Conservation (phyloP, 2,888 invertebrate genomes). For the Hydrotaea diabolus region DNA sequence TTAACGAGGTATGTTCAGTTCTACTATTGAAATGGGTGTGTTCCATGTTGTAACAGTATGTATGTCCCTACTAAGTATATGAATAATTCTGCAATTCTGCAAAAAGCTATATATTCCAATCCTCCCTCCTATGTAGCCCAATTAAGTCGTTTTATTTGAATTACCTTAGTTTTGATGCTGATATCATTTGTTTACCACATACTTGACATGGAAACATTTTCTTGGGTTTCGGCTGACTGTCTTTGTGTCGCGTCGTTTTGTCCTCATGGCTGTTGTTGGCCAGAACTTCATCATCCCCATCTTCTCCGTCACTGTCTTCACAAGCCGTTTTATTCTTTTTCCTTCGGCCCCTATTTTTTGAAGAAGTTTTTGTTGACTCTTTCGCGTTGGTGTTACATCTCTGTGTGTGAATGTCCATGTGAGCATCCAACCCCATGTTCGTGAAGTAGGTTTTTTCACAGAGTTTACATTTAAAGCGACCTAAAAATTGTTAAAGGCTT, state of each 20-base stretch:
- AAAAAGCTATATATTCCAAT: too few relatives aligned
- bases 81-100: too few relatives aligned
- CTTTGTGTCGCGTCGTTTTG: constrained; percentile 60
- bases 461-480: constrained; percentile 71
- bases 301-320: not conserved
- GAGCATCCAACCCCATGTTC: constrained; percentile 71
- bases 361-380: constrained; percentile 12
- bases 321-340: constrained; percentile 11
- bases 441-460: constrained; percentile 74
- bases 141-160: not conserved
- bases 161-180: constrained; percentile 70
- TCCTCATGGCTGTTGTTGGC: constrained; percentile 4
- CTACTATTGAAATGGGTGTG: too few relatives aligned
- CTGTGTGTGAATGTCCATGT: constrained; percentile 70
- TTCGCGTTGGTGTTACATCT: constrained; percentile 54
- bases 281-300: constrained; percentile 18
- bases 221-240: constrained; percentile 70
- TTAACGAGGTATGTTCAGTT: too few relatives aligned
- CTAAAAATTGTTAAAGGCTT: constrained; percentile 52
- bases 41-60: too few relatives aligned
- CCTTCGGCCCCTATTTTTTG: not conserved
- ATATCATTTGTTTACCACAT: constrained; percentile 72
- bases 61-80: too few relatives aligned
- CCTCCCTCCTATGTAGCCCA: too few relatives aligned
- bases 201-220: constrained; percentile 73